Conservation (phyloP, 1,140 invertebrate genomes). For the Coptotermes formosanus region DNA sequence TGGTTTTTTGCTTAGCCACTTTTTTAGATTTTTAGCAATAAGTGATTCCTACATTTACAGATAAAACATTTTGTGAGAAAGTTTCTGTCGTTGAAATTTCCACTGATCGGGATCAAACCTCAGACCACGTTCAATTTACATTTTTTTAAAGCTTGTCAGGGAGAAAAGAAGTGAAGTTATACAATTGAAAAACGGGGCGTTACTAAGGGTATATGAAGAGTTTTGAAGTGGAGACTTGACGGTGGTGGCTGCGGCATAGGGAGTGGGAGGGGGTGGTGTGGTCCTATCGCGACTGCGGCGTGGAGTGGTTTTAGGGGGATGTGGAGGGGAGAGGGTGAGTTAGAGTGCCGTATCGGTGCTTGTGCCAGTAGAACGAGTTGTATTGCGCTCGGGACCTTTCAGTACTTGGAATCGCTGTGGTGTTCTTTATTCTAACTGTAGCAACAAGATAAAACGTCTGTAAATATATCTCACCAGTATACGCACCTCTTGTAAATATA, state of each 20-base stretch:
- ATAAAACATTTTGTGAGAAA: no score
- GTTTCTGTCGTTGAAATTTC: no score
- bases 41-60: no score
- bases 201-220: neutral
- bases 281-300: neutral
- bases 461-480: neutral
- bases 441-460: neutral
- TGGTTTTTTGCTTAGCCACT: no score
- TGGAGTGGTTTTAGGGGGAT: neutral
- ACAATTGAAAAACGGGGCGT: neutral
- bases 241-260: neutral
- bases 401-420: neutral
- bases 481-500: neutral
- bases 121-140: neutral
- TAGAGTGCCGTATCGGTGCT: neutral
- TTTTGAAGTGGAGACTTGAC: conserved; percentile 4
- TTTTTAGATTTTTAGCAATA: no score
- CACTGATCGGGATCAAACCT: no score
- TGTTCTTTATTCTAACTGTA: neutral
- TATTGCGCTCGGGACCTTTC: neutral
- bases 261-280: neutral
- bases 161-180: neutral
- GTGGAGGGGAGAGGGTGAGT: neutral
- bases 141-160: neutral
- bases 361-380: neutral